Evolutionary conservation across 2,797 vertebrate species (phyloP), one percentile per base, ranked within the genome.

Genomic region (Aythya fuligula): DNA sequence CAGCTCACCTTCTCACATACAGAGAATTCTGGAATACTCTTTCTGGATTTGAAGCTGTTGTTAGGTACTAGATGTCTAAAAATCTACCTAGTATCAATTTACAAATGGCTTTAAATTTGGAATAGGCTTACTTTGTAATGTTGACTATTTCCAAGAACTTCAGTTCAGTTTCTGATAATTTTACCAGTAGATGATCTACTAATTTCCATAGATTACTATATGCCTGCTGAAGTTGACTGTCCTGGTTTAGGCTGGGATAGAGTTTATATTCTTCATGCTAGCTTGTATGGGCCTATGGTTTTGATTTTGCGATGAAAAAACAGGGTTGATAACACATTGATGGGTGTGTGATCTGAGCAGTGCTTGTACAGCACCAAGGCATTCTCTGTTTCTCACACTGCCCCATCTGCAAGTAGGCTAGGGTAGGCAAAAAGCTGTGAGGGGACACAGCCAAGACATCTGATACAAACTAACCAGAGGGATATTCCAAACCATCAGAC

Each of bases 401-500:
- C 13, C 25, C 41, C 6, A 5, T 3, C 2, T 58, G 20, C 2
- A 9, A 75, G 17, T 4, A 73, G 18, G 30, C 9, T 12, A 18
- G 7, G 3, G 8, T 15, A 32, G 39, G 51, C 24, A 77, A 19
- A 16, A 30, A n/a, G 9, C 0, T 41, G 25, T 13, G 43, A 64
- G 14, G 17, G 8, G 17, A 28, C 61, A 47, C 21, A 66, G 41
- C 7, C 2, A 4, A 34, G 24, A 36, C 8, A 87, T 32, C 34
- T 60, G 77, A 45, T 13, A 34, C 34, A 25, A 41, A 0, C 10
- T 73, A 28, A 13, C 38, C 24, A 12, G 20, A 60, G 11, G 20
- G 22, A 22, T 24, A 56, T 18, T 21, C 28, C 27, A 7, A 0
- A n/a, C 7, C 30, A 1, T 34, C 6, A 4, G 18, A 22, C 3